A percentile compares a stretch with the other conserved stretches of the same genome.
Evolutionary conservation across 2,888 invertebrate genomes (phyloP).

Genomic region (Hypselothyrea guttata): DNA sequence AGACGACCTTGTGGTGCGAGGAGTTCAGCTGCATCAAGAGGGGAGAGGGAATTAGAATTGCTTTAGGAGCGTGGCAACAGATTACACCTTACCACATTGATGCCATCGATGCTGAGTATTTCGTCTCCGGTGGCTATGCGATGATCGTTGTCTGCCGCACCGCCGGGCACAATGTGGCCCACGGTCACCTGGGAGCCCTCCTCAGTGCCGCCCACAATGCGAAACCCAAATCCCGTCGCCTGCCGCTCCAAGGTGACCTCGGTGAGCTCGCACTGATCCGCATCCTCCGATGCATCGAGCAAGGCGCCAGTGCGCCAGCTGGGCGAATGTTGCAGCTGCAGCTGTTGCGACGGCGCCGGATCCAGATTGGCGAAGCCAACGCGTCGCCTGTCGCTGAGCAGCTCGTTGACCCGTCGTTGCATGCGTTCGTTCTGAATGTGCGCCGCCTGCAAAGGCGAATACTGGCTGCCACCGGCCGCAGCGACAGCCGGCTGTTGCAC

Average conservation of each 20-base stretch:
- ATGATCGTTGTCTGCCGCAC: conserved; percentile 96
- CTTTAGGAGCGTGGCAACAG: neutral
- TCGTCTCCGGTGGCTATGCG: conserved; percentile 95
- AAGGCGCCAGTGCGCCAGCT: conserved; percentile 60
- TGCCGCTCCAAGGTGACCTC: conserved; percentile 92
- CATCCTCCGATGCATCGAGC: conserved; percentile 62
- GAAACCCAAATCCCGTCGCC: conserved; percentile 97
- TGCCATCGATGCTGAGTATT: conserved; percentile 95
- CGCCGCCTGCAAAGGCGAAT: conserved; percentile 75
- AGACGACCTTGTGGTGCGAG: conserved; percentile 96
- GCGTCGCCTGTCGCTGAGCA: conserved; percentile 79
- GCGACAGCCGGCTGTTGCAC: conserved; percentile 44
- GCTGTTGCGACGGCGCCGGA: conserved; percentile 44
- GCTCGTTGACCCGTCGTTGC: conserved; percentile 81
- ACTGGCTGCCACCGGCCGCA: conserved; percentile 49
- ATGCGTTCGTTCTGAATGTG: conserved; percentile 80
- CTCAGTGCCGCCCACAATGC: conserved; percentile 98
- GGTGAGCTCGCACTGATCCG: conserved; percentile 78
- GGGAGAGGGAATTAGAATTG: neutral
- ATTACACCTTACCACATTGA: conserved; percentile 85
- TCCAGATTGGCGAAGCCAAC: conserved; percentile 81
- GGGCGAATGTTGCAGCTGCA: conserved; percentile 71
- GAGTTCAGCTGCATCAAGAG: conserved; percentile 85
- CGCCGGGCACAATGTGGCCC: conserved; percentile 97
- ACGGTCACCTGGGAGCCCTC: conserved; percentile 98